phyloP scores from a whole-genome alignment of 2,113 vertebrate species.

The Pimephales promelas region DNA sequence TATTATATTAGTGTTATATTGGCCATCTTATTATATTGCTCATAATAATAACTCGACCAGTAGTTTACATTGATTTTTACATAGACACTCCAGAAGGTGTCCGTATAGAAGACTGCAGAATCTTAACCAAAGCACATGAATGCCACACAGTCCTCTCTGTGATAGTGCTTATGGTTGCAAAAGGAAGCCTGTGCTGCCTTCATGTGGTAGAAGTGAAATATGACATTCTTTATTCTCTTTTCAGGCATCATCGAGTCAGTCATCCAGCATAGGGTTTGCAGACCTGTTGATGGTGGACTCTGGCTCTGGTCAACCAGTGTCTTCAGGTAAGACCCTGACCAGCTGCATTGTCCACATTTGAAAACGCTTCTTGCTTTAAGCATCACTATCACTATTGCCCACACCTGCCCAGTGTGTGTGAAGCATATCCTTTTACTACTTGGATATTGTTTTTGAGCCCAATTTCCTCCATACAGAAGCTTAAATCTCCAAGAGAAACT shows the following conservation, averaged over 20 bases:
- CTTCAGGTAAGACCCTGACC: slow-evolving; percentile 72
- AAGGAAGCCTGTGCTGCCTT: slow-evolving; percentile 43
- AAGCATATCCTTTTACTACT: neutral
- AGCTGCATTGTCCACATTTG: neutral
- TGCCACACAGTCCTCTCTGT: neutral
- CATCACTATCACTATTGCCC: neutral
- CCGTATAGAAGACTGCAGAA: neutral
- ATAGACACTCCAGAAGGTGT: neutral
- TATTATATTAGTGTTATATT: no score
- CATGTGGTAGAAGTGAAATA: slow-evolving; percentile 28
- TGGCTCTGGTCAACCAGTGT: slow-evolving; percentile 62
- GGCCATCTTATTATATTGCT: no score
- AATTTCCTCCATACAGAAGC: neutral
- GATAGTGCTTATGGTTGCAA: neutral
- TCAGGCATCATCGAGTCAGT: slow-evolving; percentile 76
- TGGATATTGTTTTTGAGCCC: neutral
- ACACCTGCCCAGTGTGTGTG: neutral
- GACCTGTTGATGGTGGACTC: slow-evolving; percentile 88
- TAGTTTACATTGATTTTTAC: neutral
- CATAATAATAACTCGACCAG: neutral
- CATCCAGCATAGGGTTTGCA: slow-evolving; percentile 81
- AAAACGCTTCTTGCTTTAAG: neutral
- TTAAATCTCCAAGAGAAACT: neutral
- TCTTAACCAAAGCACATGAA: neutral
- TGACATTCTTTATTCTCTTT: slow-evolving; percentile 22